These are phyloP conservation scores for Macaria liturata DNA, from an alignment of 2,888 invertebrate species.

Conservation along the genomic window DNA sequence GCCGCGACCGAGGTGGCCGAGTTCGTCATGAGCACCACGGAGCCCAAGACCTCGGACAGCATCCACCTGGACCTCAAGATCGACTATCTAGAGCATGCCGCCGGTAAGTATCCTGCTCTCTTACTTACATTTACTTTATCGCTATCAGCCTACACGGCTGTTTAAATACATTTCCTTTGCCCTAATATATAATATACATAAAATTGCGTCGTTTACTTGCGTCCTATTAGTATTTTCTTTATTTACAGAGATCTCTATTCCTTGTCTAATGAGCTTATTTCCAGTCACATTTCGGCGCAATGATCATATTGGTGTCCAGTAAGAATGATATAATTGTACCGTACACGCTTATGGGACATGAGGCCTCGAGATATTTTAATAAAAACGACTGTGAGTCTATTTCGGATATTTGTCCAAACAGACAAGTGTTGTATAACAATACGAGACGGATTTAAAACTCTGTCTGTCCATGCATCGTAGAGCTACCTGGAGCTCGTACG, in stretches of 20 bases:
- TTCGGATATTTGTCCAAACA: constrained; percentile 54
- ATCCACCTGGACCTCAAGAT: constrained; percentile 85
- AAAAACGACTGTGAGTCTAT: constrained; percentile 25
- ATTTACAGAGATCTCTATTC: neutral
- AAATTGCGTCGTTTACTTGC: neutral
- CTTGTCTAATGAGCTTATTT: constrained; percentile 26
- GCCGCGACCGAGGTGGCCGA: constrained; percentile 72
- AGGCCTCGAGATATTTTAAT: constrained; percentile 49
- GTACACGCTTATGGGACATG: constrained; percentile 53
- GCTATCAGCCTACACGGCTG: neutral
- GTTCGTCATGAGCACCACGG: constrained; percentile 71
- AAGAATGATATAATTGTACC: constrained; percentile 39
- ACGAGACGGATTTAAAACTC: constrained; percentile 49
- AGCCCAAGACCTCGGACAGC: constrained; percentile 75
- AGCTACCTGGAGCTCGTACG: constrained; percentile 75
- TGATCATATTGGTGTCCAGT: constrained; percentile 61
- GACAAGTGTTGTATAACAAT: constrained; percentile 73
- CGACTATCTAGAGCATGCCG: constrained; percentile 83
- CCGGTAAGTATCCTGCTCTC: constrained; percentile 73
- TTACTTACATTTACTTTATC: neutral
- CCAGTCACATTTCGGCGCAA: constrained; percentile 25
- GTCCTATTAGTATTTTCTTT: neutral
- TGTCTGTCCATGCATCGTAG: constrained; percentile 62
- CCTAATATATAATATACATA: neutral
- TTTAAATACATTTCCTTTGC: neutral